Evolutionary conservation across 2,113 vertebrate genomes (phyloP).

Genomic region (Tursiops truncatus): DNA sequence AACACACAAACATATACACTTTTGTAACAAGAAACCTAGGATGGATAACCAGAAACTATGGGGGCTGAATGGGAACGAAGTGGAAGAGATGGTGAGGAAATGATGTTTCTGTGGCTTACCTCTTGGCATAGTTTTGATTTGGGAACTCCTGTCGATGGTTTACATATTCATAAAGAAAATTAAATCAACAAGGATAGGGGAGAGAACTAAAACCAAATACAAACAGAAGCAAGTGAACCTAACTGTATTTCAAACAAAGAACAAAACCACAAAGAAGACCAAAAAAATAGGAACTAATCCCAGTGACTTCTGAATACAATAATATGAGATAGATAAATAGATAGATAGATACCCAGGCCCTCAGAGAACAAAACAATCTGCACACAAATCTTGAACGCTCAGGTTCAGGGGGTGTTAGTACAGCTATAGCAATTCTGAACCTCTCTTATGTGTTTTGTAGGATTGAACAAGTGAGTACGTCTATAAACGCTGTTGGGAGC

Average conservation of each 20-base stretch:
- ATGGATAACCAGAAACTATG: not conserved
- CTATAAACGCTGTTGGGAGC: not conserved
- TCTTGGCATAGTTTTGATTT: not conserved
- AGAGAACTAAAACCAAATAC: not conserved
- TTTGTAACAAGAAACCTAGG: not conserved
- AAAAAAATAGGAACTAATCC: not conserved
- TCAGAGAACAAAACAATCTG: not conserved
- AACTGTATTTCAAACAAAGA: not conserved
- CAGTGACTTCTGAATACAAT: not conserved
- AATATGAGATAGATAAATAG: not conserved
- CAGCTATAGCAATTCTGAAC: not conserved
- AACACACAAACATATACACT: not conserved
- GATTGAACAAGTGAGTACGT: not conserved
- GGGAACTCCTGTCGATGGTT: not conserved
- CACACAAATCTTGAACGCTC: not conserved
- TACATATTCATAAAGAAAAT: not conserved
- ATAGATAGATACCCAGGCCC: no score
- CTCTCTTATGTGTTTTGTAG: not conserved
- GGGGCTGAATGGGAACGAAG: accelerated
- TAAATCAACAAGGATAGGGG: not conserved
- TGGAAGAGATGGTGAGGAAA: not conserved
- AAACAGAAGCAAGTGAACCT: not conserved
- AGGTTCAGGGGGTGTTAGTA: no score
- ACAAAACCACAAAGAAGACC: not conserved
- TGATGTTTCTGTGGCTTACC: not conserved